These are phyloP conservation scores for Laupala kohalensis DNA, from an alignment of 1,140 invertebrate species.

Conservation along the genomic window DNA sequence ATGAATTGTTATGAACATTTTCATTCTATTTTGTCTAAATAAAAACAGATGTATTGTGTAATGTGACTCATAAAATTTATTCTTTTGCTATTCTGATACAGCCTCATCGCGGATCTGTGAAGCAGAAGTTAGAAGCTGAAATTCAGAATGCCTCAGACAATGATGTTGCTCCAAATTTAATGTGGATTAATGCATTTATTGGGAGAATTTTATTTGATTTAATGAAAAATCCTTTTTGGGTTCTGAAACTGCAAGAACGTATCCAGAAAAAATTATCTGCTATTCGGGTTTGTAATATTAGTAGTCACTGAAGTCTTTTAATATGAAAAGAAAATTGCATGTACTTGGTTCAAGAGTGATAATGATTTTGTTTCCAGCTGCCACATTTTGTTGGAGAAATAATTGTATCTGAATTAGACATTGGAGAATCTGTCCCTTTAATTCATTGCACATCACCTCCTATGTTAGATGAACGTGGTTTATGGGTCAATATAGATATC, in stretches of 20 bases:
- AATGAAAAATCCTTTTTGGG: slow-evolving; percentile 46
- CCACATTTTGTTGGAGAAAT: slow-evolving; percentile 82
- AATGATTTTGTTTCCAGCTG: slow-evolving; percentile 32
- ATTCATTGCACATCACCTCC: slow-evolving; percentile 63
- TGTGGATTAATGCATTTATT: slow-evolving; percentile 62
- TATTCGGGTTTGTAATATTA: slow-evolving; percentile 43
- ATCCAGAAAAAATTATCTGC: slow-evolving; percentile 77
- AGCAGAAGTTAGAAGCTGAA: slow-evolving; percentile 6
- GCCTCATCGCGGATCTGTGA: neutral
- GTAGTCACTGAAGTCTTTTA: neutral
- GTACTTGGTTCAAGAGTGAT: too few species aligned
- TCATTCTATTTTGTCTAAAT: too few species aligned
- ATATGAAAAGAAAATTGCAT: neutral
- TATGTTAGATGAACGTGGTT: slow-evolving; percentile 66
- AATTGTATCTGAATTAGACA: slow-evolving; percentile 55
- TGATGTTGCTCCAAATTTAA: slow-evolving; percentile 21
- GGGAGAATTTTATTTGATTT: slow-evolving; percentile 67
- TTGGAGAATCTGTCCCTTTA: slow-evolving; percentile 62
- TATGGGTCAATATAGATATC: slow-evolving; percentile 88
- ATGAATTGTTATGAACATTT: too few species aligned
- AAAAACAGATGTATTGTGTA: too few species aligned
- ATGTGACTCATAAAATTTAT: neutral
- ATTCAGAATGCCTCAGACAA: slow-evolving; percentile 2
- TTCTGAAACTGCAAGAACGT: slow-evolving; percentile 50
- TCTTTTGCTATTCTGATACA: neutral